phyloP scores from a whole-genome alignment of 2,113 vertebrate species.

The Microcebus tavaratra region DNA sequence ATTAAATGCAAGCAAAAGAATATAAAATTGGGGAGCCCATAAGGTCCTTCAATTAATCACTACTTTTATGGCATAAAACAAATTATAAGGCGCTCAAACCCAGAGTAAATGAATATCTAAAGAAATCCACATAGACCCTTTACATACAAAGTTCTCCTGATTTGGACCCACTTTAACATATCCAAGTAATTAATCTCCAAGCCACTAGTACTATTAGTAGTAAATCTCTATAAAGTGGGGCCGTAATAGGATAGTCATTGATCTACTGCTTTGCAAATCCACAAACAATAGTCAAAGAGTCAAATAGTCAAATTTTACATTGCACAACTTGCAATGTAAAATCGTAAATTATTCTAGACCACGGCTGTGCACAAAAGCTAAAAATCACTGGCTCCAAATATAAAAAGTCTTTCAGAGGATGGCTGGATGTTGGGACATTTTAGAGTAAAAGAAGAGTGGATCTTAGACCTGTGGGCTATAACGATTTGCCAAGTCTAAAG shows the following conservation, averaged over 20 bases:
- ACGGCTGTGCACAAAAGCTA: neutral
- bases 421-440: neutral
- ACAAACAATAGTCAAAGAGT: neutral
- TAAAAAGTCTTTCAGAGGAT: neutral
- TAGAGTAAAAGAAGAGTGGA: neutral
- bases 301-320: no score
- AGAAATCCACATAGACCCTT: neutral
- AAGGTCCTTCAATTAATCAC: neutral
- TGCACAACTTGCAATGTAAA: neutral
- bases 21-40: neutral
- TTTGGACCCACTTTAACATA: neutral
- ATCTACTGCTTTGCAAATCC: neutral
- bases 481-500: neutral
- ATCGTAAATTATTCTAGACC: neutral
- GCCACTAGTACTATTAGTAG: neutral
- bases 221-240: neutral
- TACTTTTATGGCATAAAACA: neutral
- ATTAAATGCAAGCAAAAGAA: neutral
- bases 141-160: neutral
- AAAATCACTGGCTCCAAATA: neutral
- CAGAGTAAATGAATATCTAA: neutral
- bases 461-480: neutral
- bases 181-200: neutral
- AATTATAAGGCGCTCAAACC: neutral
- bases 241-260: rapidly evolving